Evolutionary conservation across 2,888 invertebrate species (phyloP), one percentile per base, ranked within the genome.

Genomic region (Xestia rhomboidea): DNA sequence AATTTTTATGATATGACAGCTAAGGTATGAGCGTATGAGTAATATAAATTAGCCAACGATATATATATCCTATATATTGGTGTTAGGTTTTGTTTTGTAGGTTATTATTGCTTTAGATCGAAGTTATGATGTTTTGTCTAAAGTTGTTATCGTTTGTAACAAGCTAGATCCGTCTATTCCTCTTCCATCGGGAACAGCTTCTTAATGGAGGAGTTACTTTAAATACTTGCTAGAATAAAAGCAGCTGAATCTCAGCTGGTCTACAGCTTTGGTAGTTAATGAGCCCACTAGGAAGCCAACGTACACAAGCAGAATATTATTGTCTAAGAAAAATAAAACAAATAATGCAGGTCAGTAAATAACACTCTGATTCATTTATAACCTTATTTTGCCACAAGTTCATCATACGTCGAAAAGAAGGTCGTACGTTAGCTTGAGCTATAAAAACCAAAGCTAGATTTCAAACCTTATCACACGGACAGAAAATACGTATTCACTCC

Each of bases 1-100:
- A 78, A 83, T 88, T 84, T 89, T 81, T 84, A 85, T 79, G 81
- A 69, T 72, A 68, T 21, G 68, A 76, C 72, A 69, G 63, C 54
- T 67, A 51, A 69, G 76, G 71, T 46, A 63, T 68, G 27, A 11
- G 44, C 38, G 13, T 67, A 38, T 81, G 46, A 62, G 11, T 38
- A 67, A 74, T 75, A 69, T 69, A 60, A 76, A 84, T 84, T 76
- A 66, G 68, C 68, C 46, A 79, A 49, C 41, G 57, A 41, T 71
- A 63, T 54, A 38, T 49, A 70, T 68, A 34, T 44, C 24, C 15
- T 73, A 34, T 30, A n/a, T 38, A 51, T 49, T 49, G 34, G 34
- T 11, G 24, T 54, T 54, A 24, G 10, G n/a, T n/a, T n/a, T n/a
- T n/a, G 18, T 51, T 21, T 60, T 46, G 13, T 38, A 21, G 49